These are phyloP conservation scores for Drosophila kanapiae DNA, from an alignment of 1,140 invertebrate species.

Conservation along the genomic window DNA sequence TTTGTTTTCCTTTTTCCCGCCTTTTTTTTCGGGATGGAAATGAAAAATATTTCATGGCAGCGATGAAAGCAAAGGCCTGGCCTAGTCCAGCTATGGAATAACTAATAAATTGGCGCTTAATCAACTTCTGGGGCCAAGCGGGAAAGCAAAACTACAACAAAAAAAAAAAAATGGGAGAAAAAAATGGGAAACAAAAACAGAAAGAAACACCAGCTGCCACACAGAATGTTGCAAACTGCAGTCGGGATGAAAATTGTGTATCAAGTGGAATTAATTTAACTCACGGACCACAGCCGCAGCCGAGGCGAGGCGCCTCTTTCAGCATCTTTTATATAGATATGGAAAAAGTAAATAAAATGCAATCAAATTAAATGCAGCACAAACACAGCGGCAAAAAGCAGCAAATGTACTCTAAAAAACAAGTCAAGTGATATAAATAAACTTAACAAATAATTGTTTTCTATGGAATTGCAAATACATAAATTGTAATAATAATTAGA, in stretches of 20 bases:
- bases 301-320: conserved; percentile 54
- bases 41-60: conserved; percentile 75
- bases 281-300: conserved; percentile 27
- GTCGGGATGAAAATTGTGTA: conserved; percentile 57
- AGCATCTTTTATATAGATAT: conserved; percentile 45
- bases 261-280: conserved; percentile 77
- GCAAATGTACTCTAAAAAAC: background rate
- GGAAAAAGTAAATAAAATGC: conserved; percentile 77
- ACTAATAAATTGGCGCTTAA: conserved; percentile 82
- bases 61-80: conserved; percentile 72
- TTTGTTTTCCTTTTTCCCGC: conserved; percentile 37
- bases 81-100: conserved; percentile 61
- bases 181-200: conserved; percentile 30
- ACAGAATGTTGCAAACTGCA: conserved; percentile 51
- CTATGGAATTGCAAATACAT: fast-evolving
- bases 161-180: background rate
- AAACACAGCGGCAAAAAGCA: conserved; percentile 49
- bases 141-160: background rate
- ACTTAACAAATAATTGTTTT: background rate
- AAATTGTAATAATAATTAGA: too few species aligned
- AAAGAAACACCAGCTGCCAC: conserved; percentile 49
- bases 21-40: conserved; percentile 32
- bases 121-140: conserved; percentile 61
- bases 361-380: conserved; percentile 81
- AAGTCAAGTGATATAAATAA: background rate